Evolutionary conservation across 2,113 vertebrate genomes (phyloP), one percentile per base, ranked within the genome.

Genomic region (Puma concolor): DNA sequence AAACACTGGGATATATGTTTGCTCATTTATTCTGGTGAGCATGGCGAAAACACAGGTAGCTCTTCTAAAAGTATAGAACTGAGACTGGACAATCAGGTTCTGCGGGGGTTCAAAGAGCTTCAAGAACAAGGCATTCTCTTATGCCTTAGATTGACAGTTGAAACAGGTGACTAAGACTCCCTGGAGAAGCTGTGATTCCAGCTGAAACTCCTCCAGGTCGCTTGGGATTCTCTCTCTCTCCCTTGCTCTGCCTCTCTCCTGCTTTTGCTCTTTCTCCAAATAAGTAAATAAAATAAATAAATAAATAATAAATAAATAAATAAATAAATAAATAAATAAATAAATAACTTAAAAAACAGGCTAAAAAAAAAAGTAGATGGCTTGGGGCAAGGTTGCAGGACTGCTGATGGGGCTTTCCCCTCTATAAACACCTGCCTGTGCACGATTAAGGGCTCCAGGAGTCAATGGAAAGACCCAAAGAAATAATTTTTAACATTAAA

Each of bases 51-150:
- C 98, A 25, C 99, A 99, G 80, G 99, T 99, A 15, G 99, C 99
- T 0, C 99, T 99, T 98, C 99, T 99, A 31, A 99, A 99, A 2
- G 99, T 99, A 16, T 99, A 99, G 0, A 99, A 99, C 98, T 99
- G 99, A 0, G 99, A 99, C 81, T 99, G 99, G 13, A 99, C 99
- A 4, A 99, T 99, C 90, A 99, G 97, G 96, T 99, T 99, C 98
- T 99, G 98, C 36, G 99, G 98, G 87, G 99, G 99, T 54, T 99
- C 99, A 29, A 99, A 99, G 64, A 99, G 97, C 99, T 99, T 99
- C 99, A 99, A 99, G 85, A 99, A 98, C 57, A 99, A 92, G 1
- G 99, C 99, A 0, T 98, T 99, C 96, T 99, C 99, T 52, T 99
- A 99, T 93, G 99, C 99, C 76, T 99, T 99, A 0, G 99, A 99